Percentiles rank a stretch among this genome's conserved stretches.
Conservation (phyloP, 2,113 vertebrate species). For the Myodes glareolus region DNA sequence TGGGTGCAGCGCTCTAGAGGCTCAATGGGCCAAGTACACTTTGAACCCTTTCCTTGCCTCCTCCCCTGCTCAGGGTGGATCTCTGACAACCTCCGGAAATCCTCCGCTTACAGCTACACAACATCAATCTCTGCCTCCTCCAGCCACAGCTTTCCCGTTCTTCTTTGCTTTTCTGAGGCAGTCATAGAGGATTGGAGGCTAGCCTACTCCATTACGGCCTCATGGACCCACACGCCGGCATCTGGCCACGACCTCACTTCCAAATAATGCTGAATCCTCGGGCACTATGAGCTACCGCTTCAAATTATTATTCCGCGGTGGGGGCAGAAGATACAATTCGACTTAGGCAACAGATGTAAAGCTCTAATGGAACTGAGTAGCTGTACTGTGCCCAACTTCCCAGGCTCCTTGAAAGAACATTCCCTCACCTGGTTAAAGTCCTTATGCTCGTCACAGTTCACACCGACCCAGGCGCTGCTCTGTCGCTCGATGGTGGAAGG, state of each 20-base stretch:
- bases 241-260: neutral
- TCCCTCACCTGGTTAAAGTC: neutral
- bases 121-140: neutral
- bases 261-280: slow-evolving; percentile 1
- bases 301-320: neutral
- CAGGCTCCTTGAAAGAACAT: neutral
- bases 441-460: neutral
- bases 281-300: neutral
- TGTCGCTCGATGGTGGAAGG: neutral
- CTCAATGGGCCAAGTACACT: neutral
- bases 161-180: neutral
- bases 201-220: neutral
- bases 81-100: neutral
- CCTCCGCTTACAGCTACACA: neutral
- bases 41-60: neutral
- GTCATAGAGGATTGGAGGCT: neutral
- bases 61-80: neutral
- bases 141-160: neutral
- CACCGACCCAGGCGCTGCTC: neutral
- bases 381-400: neutral
- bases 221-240: neutral
- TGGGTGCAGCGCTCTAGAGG: neutral
- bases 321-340: neutral
- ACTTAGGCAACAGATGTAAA: neutral
- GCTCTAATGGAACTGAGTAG: neutral